These are phyloP conservation scores for Tricholaema leucomelas DNA, from an alignment of 2,113 vertebrate species.

Conservation along the genomic window DNA sequence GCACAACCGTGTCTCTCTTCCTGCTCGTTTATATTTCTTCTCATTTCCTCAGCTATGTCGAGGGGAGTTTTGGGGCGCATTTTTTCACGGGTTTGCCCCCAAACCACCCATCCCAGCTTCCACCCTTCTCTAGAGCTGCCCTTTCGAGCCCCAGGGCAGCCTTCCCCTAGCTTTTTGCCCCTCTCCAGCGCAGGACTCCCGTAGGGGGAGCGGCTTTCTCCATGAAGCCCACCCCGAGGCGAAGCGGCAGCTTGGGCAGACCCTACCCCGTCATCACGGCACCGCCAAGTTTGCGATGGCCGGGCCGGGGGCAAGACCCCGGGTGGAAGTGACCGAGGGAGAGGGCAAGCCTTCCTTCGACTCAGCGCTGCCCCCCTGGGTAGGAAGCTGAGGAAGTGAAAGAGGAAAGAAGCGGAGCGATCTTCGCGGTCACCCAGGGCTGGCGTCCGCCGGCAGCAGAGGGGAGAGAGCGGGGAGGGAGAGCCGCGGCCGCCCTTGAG, in stretches of 20 bases:
- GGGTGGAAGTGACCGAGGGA: not conserved
- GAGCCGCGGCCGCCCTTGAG: not conserved
- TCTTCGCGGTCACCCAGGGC: not conserved
- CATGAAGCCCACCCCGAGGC: not conserved
- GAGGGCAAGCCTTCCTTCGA: not conserved
- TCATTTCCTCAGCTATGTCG: not conserved
- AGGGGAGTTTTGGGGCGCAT: not conserved
- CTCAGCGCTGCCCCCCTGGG: not conserved
- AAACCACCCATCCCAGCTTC: not conserved
- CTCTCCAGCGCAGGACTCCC: not conserved
- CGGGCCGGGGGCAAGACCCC: not conserved
- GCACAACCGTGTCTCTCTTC: not conserved
- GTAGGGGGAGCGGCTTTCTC: not conserved
- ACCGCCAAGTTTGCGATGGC: not conserved
- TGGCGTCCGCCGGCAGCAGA: not conserved
- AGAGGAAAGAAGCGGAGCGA: not conserved
- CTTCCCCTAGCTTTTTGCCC: fast-evolving
- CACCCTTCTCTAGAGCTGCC: not conserved
- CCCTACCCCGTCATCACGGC: not conserved
- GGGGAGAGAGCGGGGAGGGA: not conserved
- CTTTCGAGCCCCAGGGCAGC: fast-evolving
- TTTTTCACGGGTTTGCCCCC: not conserved
- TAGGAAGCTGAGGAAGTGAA: not conserved
- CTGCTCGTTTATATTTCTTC: not conserved
- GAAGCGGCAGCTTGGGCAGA: not conserved